Evolutionary conservation across 2,797 vertebrate species (phyloP).

Genomic region (Meriones psammophilus): DNA sequence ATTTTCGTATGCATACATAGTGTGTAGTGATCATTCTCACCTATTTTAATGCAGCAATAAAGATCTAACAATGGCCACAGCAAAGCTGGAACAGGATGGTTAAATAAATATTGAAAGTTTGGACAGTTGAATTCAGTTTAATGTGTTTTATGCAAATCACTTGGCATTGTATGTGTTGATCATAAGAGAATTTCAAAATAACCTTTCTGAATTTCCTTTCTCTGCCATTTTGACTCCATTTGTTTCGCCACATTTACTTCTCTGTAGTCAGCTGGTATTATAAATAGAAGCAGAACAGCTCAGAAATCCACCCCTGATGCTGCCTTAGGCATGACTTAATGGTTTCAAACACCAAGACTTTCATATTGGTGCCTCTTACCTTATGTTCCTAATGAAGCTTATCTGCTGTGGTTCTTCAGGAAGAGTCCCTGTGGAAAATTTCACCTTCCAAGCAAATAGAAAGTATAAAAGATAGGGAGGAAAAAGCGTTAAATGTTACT

Average conservation of each 20-base stretch:
- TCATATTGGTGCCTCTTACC: background rate
- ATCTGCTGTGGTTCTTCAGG: constrained; percentile 34
- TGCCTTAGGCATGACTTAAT: background rate
- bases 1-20: background rate
- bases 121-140: constrained; percentile 1
- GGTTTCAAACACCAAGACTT: constrained; percentile 43
- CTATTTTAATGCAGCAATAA: background rate
- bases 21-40: background rate
- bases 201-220: constrained; percentile 51
- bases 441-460: constrained; percentile 11
- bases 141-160: constrained; percentile 48
- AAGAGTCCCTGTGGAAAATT: constrained; percentile 10
- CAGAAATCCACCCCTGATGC: constrained; percentile 13
- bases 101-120: constrained; percentile 56
- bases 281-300: constrained; percentile 48
- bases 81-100: background rate
- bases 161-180: constrained; percentile 4
- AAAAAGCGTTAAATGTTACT: background rate
- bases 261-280: constrained; percentile 46
- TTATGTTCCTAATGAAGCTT: constrained; percentile 30
- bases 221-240: constrained; percentile 70
- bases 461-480: constrained; percentile 8
- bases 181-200: constrained; percentile 56
- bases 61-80: background rate
- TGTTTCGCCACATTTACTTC: constrained; percentile 71